These are phyloP conservation scores for Eurystomus gularis DNA, from an alignment of 2,113 vertebrate genomes.

Conservation along the genomic window DNA sequence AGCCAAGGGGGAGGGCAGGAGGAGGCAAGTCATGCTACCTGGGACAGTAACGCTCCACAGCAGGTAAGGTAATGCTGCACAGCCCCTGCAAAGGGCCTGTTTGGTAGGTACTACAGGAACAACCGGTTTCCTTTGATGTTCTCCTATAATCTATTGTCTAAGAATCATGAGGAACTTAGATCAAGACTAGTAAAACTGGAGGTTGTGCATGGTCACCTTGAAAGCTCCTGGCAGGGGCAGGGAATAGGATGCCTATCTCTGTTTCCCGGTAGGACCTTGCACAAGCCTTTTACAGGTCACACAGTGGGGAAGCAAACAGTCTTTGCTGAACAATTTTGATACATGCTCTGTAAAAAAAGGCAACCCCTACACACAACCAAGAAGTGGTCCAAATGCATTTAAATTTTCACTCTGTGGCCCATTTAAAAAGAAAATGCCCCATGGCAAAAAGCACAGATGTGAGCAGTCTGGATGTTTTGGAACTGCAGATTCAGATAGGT, in stretches of 20 bases:
- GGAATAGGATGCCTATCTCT: background rate
- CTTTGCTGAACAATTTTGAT: background rate
- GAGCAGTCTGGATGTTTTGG: background rate
- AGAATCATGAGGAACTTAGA: background rate
- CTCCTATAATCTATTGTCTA: background rate
- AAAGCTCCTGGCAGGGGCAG: background rate
- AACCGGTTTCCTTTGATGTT: background rate
- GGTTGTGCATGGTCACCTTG: background rate
- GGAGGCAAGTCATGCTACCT: background rate
- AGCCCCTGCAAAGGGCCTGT: background rate
- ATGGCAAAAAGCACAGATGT: background rate
- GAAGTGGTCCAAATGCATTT: background rate
- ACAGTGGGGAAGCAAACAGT: background rate
- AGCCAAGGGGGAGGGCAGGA: background rate
- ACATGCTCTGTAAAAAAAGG: background rate
- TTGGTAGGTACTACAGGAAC: background rate
- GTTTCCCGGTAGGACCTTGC: background rate
- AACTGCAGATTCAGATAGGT: background rate
- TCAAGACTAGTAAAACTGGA: background rate
- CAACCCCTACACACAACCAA: background rate
- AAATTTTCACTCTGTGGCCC: background rate
- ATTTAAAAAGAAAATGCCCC: background rate
- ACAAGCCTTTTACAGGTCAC: background rate
- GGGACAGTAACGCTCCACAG: background rate
- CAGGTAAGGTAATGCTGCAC: background rate